These are phyloP conservation scores for Lordiphosa stackelbergi DNA, from an alignment of 1,140 invertebrate species.

Conservation along the genomic window DNA sequence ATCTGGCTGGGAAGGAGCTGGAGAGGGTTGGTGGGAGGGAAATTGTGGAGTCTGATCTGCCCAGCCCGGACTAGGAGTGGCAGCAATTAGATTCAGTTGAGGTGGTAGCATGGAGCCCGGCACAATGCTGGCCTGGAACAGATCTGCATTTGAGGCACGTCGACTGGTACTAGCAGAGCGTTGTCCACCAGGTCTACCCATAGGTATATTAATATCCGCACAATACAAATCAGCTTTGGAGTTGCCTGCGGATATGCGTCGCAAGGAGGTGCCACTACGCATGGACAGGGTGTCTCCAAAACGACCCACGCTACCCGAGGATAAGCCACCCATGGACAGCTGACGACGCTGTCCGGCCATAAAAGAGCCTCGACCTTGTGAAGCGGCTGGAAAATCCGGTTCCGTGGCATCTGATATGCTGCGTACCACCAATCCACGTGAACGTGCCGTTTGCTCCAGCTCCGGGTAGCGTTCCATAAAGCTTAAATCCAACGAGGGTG, in stretches of 20 bases:
- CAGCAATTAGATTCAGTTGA: constrained; percentile 63
- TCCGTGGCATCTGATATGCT: constrained; percentile 72
- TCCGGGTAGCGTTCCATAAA: constrained; percentile 72
- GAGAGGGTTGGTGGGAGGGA: constrained; percentile 44
- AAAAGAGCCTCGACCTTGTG: constrained; percentile 19
- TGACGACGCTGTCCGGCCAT: constrained; percentile 47
- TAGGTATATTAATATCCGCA: constrained; percentile 71
- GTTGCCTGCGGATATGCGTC: constrained; percentile 61
- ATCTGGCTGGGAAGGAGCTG: constrained; percentile 45
- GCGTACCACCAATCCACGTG: constrained; percentile 62
- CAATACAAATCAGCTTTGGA: constrained; percentile 69
- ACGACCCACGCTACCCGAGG: constrained; percentile 55
- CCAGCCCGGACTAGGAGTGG: constrained; percentile 50
- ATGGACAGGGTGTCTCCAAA: constrained; percentile 61
- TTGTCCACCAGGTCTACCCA: constrained; percentile 24
- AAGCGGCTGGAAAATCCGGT: constrained; percentile 31
- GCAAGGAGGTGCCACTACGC: constrained; percentile 65
- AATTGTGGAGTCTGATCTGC: constrained; percentile 44
- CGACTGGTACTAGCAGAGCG: constrained; percentile 66
- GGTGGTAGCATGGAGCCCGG: constrained; percentile 53
- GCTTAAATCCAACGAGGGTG: constrained; percentile 57
- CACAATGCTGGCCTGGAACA: constrained; percentile 58
- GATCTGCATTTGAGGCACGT: constrained; percentile 66
- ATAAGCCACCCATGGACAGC: constrained; percentile 64
- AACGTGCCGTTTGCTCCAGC: constrained; percentile 63